Base-by-base conservation (phyloP, 2,113 vertebrate genomes). In the Heptranchias perlo region DNA sequence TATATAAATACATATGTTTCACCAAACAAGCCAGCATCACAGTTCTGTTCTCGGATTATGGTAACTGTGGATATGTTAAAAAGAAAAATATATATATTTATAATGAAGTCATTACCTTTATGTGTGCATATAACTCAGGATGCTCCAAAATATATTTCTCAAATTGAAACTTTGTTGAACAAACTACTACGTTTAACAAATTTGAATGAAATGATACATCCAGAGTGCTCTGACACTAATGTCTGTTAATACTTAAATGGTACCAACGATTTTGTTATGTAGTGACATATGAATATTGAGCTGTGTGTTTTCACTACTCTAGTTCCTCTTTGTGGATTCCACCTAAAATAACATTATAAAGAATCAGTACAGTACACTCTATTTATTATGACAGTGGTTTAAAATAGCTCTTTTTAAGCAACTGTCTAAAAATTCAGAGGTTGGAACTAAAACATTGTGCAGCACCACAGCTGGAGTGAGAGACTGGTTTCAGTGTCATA, bases 1-100 rank as follows among this genome's bases (percentile, higher is more conserved):
- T n/a, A 64, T 58, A 64, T n/a, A n/a, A 73, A 89, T 96, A 69
- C 91, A 97, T 96, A 97, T 96, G 97, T 97, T 97, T 97, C 97
- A 97, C 97, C 97, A 97, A 98, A 98, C 4, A 95, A 35, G 52
- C 52, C 47, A 49, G 39, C 23, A 28, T 21, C 21, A 94, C 39
- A 47, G 65, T 52, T 73, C 16, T 95, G 4, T 67, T 95, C 28
- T 49, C 11, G 14, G 44, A 31, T 73, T 69, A n/a, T 62, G 16
- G 18, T n/a, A 93, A 62, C 35, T 18, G 18, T 61, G 14, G 28
- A 39, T 14, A 91, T 49, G 39, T 95, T 11, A 25, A 91, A 91
- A 82, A 44, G 18, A 18, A 23, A 73, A 69, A 73, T 14, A 61
- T 49, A 31, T 35, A 39, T 49, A 31, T 52, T 69, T 58, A 31